These are phyloP conservation scores for Uria aalge DNA, from an alignment of 2,113 vertebrate genomes.

Conservation along the genomic window DNA sequence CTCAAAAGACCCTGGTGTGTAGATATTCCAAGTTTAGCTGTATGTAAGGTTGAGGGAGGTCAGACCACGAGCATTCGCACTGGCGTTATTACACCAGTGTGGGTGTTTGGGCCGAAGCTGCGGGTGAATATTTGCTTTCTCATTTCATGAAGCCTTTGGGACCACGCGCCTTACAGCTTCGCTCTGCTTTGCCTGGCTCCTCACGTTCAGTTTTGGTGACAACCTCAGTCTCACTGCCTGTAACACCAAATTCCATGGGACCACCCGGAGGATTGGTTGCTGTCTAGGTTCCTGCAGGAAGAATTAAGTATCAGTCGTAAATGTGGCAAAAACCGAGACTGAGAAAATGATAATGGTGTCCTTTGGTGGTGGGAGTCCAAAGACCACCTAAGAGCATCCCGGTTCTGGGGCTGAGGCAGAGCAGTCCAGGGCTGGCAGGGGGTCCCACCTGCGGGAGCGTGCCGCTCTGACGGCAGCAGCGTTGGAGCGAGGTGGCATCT, in stretches of 20 bases:
- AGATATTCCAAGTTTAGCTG: not conserved
- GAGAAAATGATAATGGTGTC: no score
- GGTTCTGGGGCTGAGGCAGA: not conserved
- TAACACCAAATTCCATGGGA: not conserved
- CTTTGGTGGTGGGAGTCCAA: not conserved
- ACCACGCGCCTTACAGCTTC: not conserved
- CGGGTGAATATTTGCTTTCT: not conserved
- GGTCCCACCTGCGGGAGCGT: not conserved
- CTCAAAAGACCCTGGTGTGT: not conserved
- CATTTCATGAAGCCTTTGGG: not conserved
- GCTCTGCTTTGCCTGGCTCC: not conserved
- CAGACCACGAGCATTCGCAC: not conserved
- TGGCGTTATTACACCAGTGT: not conserved
- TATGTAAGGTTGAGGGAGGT: not conserved
- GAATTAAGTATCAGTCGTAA: not conserved
- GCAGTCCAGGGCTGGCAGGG: not conserved
- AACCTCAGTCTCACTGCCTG: not conserved
- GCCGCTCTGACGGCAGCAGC: not conserved
- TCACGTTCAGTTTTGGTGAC: not conserved
- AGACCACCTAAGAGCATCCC: not conserved
- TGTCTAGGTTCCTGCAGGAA: not conserved
- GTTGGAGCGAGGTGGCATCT: not conserved
- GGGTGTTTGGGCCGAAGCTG: not conserved
- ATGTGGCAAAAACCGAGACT: not conserved
- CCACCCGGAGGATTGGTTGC: rapidly evolving